Conservation (phyloP, 1,140 invertebrate genomes). For the Heliothis subflexa region DNA sequence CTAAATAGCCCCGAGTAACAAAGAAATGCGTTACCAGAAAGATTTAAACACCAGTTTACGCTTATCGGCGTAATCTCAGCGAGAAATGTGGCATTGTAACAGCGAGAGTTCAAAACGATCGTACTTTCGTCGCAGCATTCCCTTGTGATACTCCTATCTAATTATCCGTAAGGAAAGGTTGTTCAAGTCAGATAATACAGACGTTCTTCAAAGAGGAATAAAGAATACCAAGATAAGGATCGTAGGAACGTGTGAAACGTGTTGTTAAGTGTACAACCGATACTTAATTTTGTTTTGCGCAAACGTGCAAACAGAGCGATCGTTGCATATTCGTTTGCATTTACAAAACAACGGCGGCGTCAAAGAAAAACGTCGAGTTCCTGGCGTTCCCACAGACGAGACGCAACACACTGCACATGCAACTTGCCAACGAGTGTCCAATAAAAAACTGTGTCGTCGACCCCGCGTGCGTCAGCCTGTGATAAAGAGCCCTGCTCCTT, state of each 20-base stretch:
- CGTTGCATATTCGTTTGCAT: conserved; percentile 51
- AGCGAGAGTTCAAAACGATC: conserved; percentile 64
- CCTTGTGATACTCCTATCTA: conserved; percentile 62
- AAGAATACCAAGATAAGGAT: conserved; percentile 48
- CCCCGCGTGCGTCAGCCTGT: conserved; percentile 78
- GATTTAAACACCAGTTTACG: conserved; percentile 68
- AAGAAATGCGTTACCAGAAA: conserved; percentile 68
- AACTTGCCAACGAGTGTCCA: conserved; percentile 65
- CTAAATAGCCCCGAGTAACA: conserved; percentile 69
- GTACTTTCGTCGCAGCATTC: conserved; percentile 62
- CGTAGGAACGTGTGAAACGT: conserved; percentile 51
- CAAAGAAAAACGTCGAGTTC: conserved; percentile 65
- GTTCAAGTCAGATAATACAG: conserved; percentile 54
- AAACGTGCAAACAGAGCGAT: conserved; percentile 49
- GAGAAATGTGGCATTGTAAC: conserved; percentile 66
- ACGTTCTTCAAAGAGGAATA: conserved; percentile 42
- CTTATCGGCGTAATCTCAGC: conserved; percentile 66
- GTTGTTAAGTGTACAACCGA: conserved; percentile 36
- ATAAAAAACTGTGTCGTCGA: conserved; percentile 80
- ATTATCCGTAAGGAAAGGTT: conserved; percentile 60
- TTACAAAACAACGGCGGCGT: conserved; percentile 56
- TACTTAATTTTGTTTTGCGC: conserved; percentile 35
- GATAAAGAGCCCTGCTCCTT: conserved; percentile 73
- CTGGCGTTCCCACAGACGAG: conserved; percentile 76
- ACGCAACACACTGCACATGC: conserved; percentile 69